phyloP scores from a whole-genome alignment of 2,888 invertebrate species.

The Lithodes maja region DNA sequence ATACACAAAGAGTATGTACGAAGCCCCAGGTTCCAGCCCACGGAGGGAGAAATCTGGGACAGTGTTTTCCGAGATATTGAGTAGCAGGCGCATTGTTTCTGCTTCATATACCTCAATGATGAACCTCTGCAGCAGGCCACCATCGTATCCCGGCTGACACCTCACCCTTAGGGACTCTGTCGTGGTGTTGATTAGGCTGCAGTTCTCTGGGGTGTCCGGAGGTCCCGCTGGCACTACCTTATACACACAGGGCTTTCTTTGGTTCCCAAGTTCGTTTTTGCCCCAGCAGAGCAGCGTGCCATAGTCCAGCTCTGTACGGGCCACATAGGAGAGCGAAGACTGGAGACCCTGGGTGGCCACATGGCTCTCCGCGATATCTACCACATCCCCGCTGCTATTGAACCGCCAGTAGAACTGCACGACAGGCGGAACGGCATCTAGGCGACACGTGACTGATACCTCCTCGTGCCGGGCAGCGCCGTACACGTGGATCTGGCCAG shows the following conservation, averaged over 20 bases:
- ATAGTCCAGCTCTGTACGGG: slow-evolving; percentile 79
- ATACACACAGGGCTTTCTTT: slow-evolving; percentile 90
- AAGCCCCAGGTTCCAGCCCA: slow-evolving; percentile 64
- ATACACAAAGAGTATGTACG: slow-evolving; percentile 56
- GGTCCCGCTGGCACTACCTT: slow-evolving; percentile 84
- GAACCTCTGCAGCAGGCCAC: slow-evolving; percentile 65
- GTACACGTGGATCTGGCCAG: slow-evolving; percentile 65
- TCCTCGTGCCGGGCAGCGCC: slow-evolving; percentile 68
- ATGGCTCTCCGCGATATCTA: slow-evolving; percentile 60
- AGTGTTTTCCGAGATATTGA: slow-evolving; percentile 61
- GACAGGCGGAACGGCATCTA: slow-evolving; percentile 69
- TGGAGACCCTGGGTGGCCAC: slow-evolving; percentile 56
- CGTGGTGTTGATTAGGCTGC: slow-evolving; percentile 64
- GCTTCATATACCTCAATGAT: slow-evolving; percentile 60
- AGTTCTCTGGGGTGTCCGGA: slow-evolving; percentile 63
- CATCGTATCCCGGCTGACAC: slow-evolving; percentile 67
- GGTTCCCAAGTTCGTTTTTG: slow-evolving; percentile 87
- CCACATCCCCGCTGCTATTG: slow-evolving; percentile 70
- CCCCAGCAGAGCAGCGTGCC: slow-evolving; percentile 92
- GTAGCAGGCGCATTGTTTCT: slow-evolving; percentile 44
- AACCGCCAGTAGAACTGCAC: slow-evolving; percentile 68
- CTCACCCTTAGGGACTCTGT: slow-evolving; percentile 55
- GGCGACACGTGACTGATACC: slow-evolving; percentile 64
- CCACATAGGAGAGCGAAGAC: slow-evolving; percentile 60
- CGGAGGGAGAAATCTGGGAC: slow-evolving; percentile 61